A percentile compares a stretch with the other conserved stretches of the same genome.
These are phyloP conservation scores for Himalopsyche phryganea DNA, from an alignment of 1,140 invertebrate species.

Conservation along the genomic window DNA sequence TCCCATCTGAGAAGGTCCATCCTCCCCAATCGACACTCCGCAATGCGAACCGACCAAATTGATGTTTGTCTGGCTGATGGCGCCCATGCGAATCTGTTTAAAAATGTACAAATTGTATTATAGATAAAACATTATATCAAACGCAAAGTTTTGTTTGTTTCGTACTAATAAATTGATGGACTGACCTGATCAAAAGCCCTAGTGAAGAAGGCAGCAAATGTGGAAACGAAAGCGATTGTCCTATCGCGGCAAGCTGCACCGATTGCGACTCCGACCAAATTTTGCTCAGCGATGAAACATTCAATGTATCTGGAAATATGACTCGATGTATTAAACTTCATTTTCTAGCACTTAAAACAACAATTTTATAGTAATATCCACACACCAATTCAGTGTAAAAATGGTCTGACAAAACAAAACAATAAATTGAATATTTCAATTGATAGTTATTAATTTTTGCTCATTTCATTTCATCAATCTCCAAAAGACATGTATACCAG, in stretches of 20 bases:
- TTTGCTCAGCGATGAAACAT: conserved; percentile 99
- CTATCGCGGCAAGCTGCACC: conserved; percentile 87
- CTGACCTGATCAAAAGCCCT: conserved; percentile 89
- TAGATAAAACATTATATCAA: too few species aligned
- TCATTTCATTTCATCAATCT: too few species aligned
- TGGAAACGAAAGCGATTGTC: conserved; percentile 89
- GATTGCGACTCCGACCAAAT: conserved; percentile 93
- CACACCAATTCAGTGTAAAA: too few species aligned
- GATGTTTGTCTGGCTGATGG: conserved; percentile 96
- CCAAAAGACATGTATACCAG: too few species aligned
- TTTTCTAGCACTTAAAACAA: too few species aligned
- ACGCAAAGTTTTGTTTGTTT: too few species aligned
- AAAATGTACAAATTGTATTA: too few species aligned
- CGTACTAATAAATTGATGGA: neutral
- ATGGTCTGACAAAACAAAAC: too few species aligned
- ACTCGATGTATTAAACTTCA: too few species aligned
- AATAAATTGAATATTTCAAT: too few species aligned
- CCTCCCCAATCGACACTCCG: conserved; percentile 93
- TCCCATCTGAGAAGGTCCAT: conserved; percentile 99
- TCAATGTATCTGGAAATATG: conserved; percentile 83
- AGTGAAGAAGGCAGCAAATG: conserved; percentile 97
- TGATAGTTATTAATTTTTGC: too few species aligned
- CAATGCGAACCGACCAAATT: conserved; percentile 96
- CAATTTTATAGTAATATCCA: too few species aligned
- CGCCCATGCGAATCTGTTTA: conserved; percentile 91